Evolutionary conservation across 2,113 vertebrate genomes (phyloP).

Genomic region (Eublepharis macularius): DNA sequence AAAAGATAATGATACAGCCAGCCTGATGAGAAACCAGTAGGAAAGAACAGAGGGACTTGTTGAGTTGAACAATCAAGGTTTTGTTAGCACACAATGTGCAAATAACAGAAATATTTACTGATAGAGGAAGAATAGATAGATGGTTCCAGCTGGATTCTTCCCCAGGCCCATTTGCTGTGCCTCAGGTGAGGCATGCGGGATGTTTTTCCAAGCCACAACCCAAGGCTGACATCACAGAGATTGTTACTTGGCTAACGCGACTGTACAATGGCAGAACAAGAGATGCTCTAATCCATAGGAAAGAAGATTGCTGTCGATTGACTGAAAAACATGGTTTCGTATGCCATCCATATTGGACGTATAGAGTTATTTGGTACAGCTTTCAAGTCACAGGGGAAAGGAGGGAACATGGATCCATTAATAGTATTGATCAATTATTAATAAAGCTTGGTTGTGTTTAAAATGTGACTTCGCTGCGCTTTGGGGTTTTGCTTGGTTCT

Average conservation of each 20-base stretch:
- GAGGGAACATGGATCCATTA: background rate
- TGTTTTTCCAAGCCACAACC: background rate
- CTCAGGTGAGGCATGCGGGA: background rate
- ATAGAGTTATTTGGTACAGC: background rate
- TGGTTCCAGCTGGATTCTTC: conserved; percentile 6
- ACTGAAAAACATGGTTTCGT: background rate
- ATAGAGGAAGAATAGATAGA: conserved; percentile 34
- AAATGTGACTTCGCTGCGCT: background rate
- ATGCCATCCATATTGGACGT: background rate
- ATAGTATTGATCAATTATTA: conserved; percentile 24
- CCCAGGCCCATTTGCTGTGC: background rate
- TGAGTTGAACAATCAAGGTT: conserved; percentile 5
- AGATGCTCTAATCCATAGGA: background rate
- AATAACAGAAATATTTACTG: conserved; percentile 4
- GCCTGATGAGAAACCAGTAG: background rate
- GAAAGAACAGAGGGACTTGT: background rate
- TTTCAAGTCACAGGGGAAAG: background rate
- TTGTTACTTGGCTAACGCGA: background rate
- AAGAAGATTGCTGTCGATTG: background rate
- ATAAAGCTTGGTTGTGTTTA: conserved; percentile 20
- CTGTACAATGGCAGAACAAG: background rate
- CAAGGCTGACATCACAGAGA: background rate
- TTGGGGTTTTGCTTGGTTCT: background rate
- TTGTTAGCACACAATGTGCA: conserved; percentile 1
- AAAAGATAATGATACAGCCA: background rate